A percentile compares a stretch with the other conserved stretches of the same genome.
Conservation (phyloP, 2,797 vertebrate species). For the Scolopax rusticola region DNA sequence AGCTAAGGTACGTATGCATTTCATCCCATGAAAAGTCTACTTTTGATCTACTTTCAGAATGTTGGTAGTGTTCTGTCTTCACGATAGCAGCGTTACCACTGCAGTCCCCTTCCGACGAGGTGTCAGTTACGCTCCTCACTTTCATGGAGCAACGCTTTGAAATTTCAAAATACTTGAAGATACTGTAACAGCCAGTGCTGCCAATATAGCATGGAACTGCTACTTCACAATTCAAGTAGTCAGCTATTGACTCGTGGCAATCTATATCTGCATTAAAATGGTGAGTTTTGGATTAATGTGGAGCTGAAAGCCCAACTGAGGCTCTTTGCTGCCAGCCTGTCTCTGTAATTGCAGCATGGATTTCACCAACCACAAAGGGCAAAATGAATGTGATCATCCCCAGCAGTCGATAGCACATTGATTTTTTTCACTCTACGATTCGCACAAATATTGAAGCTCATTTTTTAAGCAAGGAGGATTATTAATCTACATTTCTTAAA, state of each 20-base stretch:
- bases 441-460: slow-evolving; percentile 83
- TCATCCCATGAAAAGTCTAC: neutral
- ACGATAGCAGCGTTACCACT: slow-evolving; percentile 49
- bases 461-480: slow-evolving; percentile 81
- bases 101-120: slow-evolving; percentile 4
- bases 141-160: slow-evolving; percentile 72
- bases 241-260: slow-evolving; percentile 85
- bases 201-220: slow-evolving; percentile 74
- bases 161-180: slow-evolving; percentile 77
- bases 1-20: accelerated
- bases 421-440: slow-evolving; percentile 84
- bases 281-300: slow-evolving; percentile 86
- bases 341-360: slow-evolving; percentile 87
- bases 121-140: slow-evolving; percentile 61
- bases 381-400: slow-evolving; percentile 86
- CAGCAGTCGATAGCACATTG: slow-evolving; percentile 83
- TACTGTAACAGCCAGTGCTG: slow-evolving; percentile 75
- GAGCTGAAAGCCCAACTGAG: slow-evolving; percentile 85
- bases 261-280: slow-evolving; percentile 88
- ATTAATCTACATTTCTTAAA: slow-evolving; percentile 81
- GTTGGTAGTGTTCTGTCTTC: slow-evolving; percentile 15
- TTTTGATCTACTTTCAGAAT: neutral
- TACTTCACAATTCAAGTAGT: slow-evolving; percentile 85
- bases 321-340: slow-evolving; percentile 85
- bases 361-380: slow-evolving; percentile 89